Base-by-base conservation (phyloP, 1,140 invertebrate species). In the Amyelois transitella region DNA sequence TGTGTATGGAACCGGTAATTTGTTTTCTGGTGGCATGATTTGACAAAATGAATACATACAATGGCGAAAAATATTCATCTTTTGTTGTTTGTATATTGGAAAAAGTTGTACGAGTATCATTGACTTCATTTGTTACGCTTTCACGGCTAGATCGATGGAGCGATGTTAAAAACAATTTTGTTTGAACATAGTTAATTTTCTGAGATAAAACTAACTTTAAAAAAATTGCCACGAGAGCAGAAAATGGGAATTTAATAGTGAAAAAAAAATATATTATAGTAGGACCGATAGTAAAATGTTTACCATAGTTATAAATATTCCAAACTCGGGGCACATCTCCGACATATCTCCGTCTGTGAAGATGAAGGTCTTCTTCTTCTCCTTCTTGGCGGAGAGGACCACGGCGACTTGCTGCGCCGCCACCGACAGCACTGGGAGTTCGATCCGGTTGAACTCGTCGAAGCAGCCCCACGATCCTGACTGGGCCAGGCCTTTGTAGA, bases 301-400 rank as follows among this genome's bases (percentile, higher is more conserved):
- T 88, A 97, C 96, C 97, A 99, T 99, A 12, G 97, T 99, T 58
- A 99, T 94, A 77, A 99, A 99, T 70, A 99, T 98, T 21, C 97
- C 98, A 89, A 99, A 97, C 82, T 99, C 97, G 0, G 95, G 94
- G 86, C 97, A 98, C 93, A 99, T 93, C 49, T 96, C 94, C 4
- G 98, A 95, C 44, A 92, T 91, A 76, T 99, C 97, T 0, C 98
- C 98, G 77, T 99, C 98, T 0, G 97, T 98, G 75, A 99, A 99
- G 5, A 96, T 83, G 75, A 98, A 98, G 17, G 91, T 89, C 75
- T 96, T 96, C 61, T 95, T 94, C 75, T 99, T 98, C 79, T 98
- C 97, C 76, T 97, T 97, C 69, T 96, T 96, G 5, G 93, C 93
- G 0, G 97, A 91, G 12, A 99, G 91, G 6, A 98, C 96, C 8